Evolutionary conservation across 2,888 invertebrate species (phyloP).

Genomic region (Euclidia mi): DNA sequence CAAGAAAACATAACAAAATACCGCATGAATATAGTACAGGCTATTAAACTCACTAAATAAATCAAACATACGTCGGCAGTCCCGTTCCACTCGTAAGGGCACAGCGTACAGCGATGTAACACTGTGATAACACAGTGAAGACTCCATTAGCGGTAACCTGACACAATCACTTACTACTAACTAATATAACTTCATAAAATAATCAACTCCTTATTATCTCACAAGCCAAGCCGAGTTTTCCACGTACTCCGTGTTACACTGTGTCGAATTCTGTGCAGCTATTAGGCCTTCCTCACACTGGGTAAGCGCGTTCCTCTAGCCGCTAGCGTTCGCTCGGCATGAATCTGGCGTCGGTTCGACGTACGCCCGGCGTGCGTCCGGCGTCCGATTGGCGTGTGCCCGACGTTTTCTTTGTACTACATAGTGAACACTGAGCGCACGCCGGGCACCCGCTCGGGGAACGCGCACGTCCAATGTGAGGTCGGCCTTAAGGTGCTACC

Average conservation of each 20-base stretch:
- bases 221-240: constrained; percentile 2
- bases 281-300: no score
- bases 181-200: constrained; percentile 16
- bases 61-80: not conserved
- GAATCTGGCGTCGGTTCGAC: no score
- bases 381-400: no score
- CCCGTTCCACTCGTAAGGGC: not conserved
- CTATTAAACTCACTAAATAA: not conserved
- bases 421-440: no score
- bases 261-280: not conserved
- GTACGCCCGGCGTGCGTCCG: no score
- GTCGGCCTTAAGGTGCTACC: no score
- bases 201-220: constrained; percentile 20
- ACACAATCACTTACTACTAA: constrained; percentile 9
- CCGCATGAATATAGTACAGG: no score
- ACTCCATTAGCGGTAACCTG: constrained; percentile 16
- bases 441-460: no score
- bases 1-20: no score
- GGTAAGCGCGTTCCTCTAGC: not conserved
- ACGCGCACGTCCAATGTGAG: no score
- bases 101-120: constrained; percentile 6
- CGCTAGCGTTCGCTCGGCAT: no score
- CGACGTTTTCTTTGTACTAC: no score
- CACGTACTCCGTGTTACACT: not conserved
- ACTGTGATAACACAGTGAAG: constrained; percentile 8